Conservation (phyloP, 2,797 vertebrate genomes). For the Pseudopleuronectes americanus region DNA sequence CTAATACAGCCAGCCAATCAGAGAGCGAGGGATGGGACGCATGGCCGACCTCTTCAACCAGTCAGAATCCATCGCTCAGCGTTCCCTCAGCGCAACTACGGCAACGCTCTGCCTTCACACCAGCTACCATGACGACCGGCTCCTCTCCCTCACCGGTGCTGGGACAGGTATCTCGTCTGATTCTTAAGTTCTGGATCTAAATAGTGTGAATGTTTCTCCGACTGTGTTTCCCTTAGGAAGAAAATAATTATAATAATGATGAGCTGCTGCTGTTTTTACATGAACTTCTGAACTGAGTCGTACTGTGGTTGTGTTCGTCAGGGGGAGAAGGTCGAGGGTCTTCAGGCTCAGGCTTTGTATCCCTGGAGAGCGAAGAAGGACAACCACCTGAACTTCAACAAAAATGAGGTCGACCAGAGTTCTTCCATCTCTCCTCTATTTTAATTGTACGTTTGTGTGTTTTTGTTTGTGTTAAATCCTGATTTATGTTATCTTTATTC, state of each 20-base stretch:
- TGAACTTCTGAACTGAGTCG: neutral
- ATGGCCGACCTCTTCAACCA: constrained; percentile 90
- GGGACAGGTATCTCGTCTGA: constrained; percentile 87
- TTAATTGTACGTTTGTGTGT: fast-evolving
- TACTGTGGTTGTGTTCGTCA: constrained; percentile 48
- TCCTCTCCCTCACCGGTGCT: constrained; percentile 96
- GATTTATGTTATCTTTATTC: neutral
- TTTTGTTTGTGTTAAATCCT: neutral
- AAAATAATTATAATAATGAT: neutral
- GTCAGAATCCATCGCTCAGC: constrained; percentile 90
- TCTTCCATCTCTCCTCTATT: neutral
- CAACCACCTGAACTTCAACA: constrained; percentile 99
- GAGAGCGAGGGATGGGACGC: constrained; percentile 96
- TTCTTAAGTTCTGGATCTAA: neutral
- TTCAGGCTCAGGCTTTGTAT: constrained; percentile 97
- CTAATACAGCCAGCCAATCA: constrained; percentile 86
- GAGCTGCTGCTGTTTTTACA: neutral
- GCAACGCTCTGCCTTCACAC: constrained; percentile 96
- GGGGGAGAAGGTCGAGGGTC: constrained; percentile 98
- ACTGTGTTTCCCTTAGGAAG: too few relatives aligned
- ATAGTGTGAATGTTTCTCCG: too few relatives aligned
- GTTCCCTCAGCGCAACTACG: constrained; percentile 93
- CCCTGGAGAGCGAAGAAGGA: constrained; percentile 99
- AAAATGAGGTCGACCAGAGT: constrained; percentile 84
- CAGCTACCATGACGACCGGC: constrained; percentile 93